Conservation (phyloP, 2,888 invertebrate species). For the Aphidoletes aphidimyza region DNA sequence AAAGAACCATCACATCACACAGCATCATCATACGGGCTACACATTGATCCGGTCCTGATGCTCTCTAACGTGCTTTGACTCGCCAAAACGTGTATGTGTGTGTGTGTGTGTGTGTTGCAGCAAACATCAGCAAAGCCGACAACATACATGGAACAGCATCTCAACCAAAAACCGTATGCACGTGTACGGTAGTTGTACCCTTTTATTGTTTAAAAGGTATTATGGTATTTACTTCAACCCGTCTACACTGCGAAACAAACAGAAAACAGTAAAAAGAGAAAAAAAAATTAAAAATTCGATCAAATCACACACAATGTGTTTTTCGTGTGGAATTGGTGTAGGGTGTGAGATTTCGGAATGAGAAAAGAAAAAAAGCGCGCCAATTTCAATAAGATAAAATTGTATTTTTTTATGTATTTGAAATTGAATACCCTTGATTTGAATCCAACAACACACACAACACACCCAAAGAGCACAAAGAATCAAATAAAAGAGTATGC, state of each 20-base stretch:
- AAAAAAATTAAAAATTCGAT: background rate
- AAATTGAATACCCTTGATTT: background rate
- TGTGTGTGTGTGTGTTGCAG: too few species aligned
- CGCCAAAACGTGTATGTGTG: conserved; percentile 39
- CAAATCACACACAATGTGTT: too few species aligned
- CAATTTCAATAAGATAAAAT: conserved; percentile 28
- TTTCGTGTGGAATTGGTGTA: too few species aligned
- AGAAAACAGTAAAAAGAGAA: background rate
- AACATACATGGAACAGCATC: too few species aligned
- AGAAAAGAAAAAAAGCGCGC: background rate
- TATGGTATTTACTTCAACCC: background rate
- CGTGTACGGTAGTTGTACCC: conserved; percentile 8
- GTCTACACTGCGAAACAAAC: background rate
- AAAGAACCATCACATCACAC: too few species aligned
- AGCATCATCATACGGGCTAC: too few species aligned
- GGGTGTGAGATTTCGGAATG: too few species aligned
- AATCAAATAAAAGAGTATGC: background rate
- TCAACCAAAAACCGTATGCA: background rate
- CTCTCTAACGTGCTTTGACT: conserved; percentile 41
- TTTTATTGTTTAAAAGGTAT: conserved; percentile 39
- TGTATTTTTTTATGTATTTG: background rate
- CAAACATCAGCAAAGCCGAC: too few species aligned
- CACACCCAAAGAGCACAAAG: background rate
- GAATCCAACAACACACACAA: background rate
- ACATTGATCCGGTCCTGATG: conserved; percentile 24